A percentile compares a stretch with the other conserved stretches of the same genome.
These are phyloP conservation scores for Bos indicus DNA, from an alignment of 2,113 vertebrate species.

Conservation along the genomic window DNA sequence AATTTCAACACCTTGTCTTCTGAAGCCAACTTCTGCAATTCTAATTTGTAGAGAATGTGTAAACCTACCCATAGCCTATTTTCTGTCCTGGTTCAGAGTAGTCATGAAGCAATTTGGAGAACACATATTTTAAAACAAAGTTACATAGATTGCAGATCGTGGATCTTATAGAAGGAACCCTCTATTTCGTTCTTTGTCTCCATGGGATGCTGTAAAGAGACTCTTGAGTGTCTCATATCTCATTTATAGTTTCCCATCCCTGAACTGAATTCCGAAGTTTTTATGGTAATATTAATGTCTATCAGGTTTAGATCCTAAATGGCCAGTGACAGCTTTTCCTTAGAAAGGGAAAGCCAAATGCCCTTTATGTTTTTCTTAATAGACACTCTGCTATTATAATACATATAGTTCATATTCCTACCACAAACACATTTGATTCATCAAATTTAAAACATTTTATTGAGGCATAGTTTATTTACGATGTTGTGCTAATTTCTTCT, in stretches of 20 bases:
- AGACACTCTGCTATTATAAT: not conserved
- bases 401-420: not conserved
- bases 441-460: not conserved
- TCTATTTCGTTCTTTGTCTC: not conserved
- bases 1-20: not conserved
- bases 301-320: not conserved
- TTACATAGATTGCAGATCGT: not conserved
- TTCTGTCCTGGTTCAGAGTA: not conserved
- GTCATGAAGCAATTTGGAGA: not conserved
- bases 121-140: not conserved
- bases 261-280: not conserved
- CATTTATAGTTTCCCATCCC: not conserved
- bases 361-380: not conserved
- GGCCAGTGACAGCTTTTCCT: not conserved
- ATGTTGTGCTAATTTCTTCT: not conserved
- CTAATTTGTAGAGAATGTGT: not conserved
- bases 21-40: not conserved
- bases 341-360: not conserved
- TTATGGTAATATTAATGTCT: not conserved
- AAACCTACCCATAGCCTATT: not conserved
- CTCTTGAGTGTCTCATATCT: not conserved
- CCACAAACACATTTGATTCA: not conserved
- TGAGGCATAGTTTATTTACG: not conserved
- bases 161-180: not conserved
- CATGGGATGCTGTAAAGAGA: not conserved